phyloP scores from a whole-genome alignment of 2,797 vertebrate species.

The Halcyon smyrnensis region DNA sequence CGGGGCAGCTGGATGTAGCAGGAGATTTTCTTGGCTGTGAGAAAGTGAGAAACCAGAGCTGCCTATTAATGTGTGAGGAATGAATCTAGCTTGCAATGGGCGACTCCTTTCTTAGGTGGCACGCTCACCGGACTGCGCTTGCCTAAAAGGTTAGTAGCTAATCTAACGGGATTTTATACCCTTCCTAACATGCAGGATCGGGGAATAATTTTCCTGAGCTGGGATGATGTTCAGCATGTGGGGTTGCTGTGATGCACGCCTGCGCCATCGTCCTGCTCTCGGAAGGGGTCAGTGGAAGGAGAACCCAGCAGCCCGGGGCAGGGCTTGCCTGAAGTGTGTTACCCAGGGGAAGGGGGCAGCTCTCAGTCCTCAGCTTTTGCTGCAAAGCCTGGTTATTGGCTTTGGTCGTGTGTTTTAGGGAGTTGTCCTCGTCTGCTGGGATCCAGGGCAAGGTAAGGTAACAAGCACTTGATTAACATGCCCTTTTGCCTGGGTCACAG shows the following conservation, averaged over 20 bases:
- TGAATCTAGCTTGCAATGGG: not conserved
- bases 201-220: not conserved
- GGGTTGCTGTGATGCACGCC: not conserved
- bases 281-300: not conserved
- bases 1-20: not conserved
- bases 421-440: not conserved
- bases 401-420: rapidly evolving
- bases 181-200: not conserved
- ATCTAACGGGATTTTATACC: not conserved
- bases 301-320: too few relatives aligned
- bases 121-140: not conserved
- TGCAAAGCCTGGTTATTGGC: not conserved
- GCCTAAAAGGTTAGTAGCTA: not conserved
- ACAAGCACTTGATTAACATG: rapidly evolving
- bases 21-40: conserved; percentile 16
- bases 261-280: not conserved
- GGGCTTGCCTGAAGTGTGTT: not conserved
- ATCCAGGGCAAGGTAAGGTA: not conserved
- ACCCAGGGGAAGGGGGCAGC: rapidly evolving
- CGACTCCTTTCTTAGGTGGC: not conserved
- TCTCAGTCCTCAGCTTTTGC: not conserved
- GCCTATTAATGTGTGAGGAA: not conserved
- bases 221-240: not conserved
- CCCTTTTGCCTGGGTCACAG: not conserved
- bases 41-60: conserved; percentile 28